Percentiles rank a stretch among this genome's conserved stretches.
Evolutionary conservation across 2,888 invertebrate species (phyloP).

Genomic region (Scaptomyza cyrtandrae): DNA sequence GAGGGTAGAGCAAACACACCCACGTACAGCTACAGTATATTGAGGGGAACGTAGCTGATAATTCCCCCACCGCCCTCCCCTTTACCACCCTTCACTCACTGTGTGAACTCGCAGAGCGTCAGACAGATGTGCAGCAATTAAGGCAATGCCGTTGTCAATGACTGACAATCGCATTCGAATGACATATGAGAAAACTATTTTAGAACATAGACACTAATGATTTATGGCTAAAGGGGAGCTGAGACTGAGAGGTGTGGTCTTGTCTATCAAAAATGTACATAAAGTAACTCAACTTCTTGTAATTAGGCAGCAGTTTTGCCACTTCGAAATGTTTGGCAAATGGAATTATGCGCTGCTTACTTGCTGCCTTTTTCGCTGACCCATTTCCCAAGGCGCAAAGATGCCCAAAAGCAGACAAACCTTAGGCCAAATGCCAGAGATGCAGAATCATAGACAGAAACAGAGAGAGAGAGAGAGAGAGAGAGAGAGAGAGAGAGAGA

Average conservation of each 20-base stretch:
- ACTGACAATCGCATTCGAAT: constrained; percentile 64
- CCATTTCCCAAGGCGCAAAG: constrained; percentile 48
- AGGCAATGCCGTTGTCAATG: constrained; percentile 40
- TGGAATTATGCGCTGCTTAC: constrained; percentile 44
- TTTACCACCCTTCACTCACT: background rate
- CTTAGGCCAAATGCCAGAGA: constrained; percentile 26
- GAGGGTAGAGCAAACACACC: background rate
- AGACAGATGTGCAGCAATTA: constrained; percentile 55
- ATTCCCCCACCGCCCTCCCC: background rate
- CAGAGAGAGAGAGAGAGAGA: background rate
- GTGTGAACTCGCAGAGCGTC: background rate
- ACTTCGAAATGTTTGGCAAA: constrained; percentile 21
- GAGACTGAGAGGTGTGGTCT: background rate
- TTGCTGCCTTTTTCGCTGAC: constrained; percentile 39
- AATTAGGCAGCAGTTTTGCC: constrained; percentile 37
- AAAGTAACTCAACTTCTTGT: constrained; percentile 5
- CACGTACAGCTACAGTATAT: constrained; percentile 11
- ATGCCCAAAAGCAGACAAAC: constrained; percentile 27
- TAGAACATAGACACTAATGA: constrained; percentile 54
- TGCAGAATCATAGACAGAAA: background rate
- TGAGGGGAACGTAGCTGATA: no score
- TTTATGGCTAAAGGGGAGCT: constrained; percentile 35
- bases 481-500: background rate
- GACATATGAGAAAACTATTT: constrained; percentile 58
- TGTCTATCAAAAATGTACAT: constrained; percentile 19